These are phyloP conservation scores for Corynorhinus townsendii DNA, from an alignment of 2,113 vertebrate genomes.

Conservation along the genomic window DNA sequence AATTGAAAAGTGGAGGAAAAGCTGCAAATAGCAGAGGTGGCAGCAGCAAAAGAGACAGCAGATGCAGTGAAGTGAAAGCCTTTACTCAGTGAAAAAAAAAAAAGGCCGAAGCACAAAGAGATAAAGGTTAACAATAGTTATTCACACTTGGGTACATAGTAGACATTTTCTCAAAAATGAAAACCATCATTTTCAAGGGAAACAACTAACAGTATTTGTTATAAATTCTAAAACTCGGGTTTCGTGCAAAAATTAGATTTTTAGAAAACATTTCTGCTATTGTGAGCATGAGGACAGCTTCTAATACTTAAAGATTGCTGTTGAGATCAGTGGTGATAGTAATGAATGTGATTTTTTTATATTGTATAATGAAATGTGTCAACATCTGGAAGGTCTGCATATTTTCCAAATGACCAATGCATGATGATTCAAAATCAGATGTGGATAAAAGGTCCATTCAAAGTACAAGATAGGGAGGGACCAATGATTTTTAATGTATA, in stretches of 20 bases:
- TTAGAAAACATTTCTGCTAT: conserved; percentile 1
- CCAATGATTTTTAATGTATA: background rate
- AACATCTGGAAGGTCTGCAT: background rate
- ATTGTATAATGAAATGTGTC: background rate
- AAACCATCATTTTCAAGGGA: background rate
- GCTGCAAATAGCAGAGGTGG: background rate
- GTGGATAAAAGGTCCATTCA: background rate
- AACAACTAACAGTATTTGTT: background rate
- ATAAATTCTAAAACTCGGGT: background rate
- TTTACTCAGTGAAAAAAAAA: background rate
- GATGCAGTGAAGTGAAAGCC: background rate
- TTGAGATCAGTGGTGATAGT: background rate
- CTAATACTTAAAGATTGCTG: background rate
- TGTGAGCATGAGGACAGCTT: background rate
- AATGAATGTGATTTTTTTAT: background rate
- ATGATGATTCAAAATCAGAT: background rate
- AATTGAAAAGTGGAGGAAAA: background rate
- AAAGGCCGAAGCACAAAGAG: background rate
- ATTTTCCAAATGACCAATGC: background rate
- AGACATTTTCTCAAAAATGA: background rate
- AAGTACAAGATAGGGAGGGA: background rate
- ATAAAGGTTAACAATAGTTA: background rate
- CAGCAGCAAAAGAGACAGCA: background rate
- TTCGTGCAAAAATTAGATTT: conserved; percentile 10
- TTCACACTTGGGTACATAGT: background rate